Conservation (phyloP, 2,113 vertebrate species). For the Echinops telfairi region DNA sequence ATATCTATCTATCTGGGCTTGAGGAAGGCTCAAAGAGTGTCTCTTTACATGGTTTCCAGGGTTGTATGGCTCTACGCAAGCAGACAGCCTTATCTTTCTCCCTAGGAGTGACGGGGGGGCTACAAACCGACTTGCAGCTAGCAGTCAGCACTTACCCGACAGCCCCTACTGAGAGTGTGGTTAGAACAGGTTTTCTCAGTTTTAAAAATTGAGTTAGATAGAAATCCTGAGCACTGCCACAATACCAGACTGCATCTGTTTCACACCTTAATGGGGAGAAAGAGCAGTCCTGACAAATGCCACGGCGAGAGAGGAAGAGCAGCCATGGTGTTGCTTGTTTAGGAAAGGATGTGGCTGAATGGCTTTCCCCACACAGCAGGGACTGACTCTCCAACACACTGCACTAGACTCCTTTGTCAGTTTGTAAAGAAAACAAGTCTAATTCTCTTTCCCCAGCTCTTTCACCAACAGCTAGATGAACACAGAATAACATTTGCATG, state of each 20-base stretch:
- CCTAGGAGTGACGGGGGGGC: no score
- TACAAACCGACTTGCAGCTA: no score
- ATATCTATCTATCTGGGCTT: no score
- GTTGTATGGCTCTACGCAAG: no score
- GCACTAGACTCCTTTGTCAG: background rate
- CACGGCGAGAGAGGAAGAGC: constrained; percentile 26
- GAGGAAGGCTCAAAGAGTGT: background rate
- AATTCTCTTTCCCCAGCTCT: constrained; percentile 4
- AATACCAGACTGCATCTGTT: background rate
- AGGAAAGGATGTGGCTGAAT: constrained; percentile 9
- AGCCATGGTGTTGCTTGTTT: background rate
- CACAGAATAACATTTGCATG: constrained; percentile 49
- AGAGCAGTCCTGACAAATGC: background rate
- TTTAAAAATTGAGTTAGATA: background rate
- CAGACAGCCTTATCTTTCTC: background rate
- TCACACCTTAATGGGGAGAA: constrained; percentile 11
- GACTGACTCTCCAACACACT: background rate
- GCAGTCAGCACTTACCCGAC: no score
- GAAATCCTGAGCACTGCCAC: constrained; percentile 10
- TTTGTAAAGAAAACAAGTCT: constrained; percentile 58
- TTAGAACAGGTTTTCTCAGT: constrained; percentile 3
- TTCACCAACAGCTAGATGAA: constrained; percentile 13
- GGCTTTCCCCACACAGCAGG: constrained; percentile 39
- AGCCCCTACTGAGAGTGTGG: background rate
- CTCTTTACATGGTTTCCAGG: no score